Conservation (phyloP, 30 jellyfish, hydroid and myxozoan species). For the Aurelia coerulea region DNA sequence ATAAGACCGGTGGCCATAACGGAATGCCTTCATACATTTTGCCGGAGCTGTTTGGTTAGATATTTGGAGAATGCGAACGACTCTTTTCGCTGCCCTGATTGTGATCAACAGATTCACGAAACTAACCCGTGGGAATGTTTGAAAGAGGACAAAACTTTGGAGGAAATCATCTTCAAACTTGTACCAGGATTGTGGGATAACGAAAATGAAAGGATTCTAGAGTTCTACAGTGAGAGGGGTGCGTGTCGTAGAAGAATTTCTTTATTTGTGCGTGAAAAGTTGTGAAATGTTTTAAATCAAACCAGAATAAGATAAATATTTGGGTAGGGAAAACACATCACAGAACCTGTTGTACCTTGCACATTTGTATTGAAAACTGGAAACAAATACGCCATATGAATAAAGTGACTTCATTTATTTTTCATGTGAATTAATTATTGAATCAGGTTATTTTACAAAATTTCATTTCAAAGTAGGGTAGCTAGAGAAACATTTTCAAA, state of each 20-base stretch:
- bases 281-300: not conserved
- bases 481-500: too few relatives aligned
- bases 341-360: not conserved
- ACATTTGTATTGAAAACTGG: not conserved
- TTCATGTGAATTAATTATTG: too few relatives aligned
- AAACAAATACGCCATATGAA: too few relatives aligned
- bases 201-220: constrained; percentile 72
- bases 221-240: constrained; percentile 74
- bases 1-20: constrained; percentile 96
- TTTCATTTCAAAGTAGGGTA: too few relatives aligned
- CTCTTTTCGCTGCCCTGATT: constrained; percentile 81
- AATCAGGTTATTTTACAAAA: too few relatives aligned
- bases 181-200: constrained; percentile 82
- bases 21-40: constrained; percentile 96
- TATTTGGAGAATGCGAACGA: constrained; percentile 81
- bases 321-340: not conserved
- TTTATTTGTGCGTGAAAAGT: not conserved
- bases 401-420: too few relatives aligned
- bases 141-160: constrained; percentile 93
- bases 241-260: not conserved
- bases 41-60: constrained; percentile 94
- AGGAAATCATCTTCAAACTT: constrained; percentile 80
- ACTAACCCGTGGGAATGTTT: constrained; percentile 98
- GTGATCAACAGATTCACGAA: constrained; percentile 88
- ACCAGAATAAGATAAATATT: not conserved